Evolutionary conservation across 2,113 vertebrate species (phyloP).

Genomic region (human (Homo sapiens)): GRCh38 chr6:13707501-13708000

Average conservation of each 20-base stretch:
- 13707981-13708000: not conserved
- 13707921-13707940: not conserved
- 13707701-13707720: not conserved
- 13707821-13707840: slow-evolving; percentile 2
- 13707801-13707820: not conserved
- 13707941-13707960: not conserved
- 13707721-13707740: slow-evolving; percentile 16
- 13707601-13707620: slow-evolving; percentile 35
- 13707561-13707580: not conserved
- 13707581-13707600: not conserved
- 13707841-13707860: not conserved
- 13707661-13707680: not conserved
- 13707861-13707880: slow-evolving; percentile 9
- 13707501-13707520: not conserved
- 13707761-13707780: slow-evolving; percentile 1
- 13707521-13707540: not conserved
- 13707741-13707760: not conserved
- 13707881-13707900: slow-evolving; percentile 20
- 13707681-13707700: not conserved
- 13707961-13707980: not conserved
- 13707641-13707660: not conserved
- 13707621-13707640: not conserved
- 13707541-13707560: not conserved
- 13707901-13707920: not conserved
- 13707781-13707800: not conserved